Conservation (phyloP, 2,888 invertebrate species). For the Eucera pruinosa region DNA sequence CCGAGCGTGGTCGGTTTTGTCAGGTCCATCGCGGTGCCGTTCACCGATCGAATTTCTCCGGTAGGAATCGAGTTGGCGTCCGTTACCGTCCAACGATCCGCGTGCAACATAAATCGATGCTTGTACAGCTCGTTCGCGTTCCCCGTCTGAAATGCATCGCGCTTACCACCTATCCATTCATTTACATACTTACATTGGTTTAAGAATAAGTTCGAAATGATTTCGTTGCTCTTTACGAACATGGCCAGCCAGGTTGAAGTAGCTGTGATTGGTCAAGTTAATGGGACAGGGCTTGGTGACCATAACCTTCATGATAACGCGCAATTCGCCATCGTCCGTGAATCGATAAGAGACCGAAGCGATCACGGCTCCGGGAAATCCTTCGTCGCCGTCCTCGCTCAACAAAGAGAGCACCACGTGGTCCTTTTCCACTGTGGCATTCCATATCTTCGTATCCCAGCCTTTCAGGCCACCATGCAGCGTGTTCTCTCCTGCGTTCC, state of each 20-base stretch:
- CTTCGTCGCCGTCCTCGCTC: constrained; percentile 93
- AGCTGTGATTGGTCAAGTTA: constrained; percentile 95
- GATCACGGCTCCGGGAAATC: constrained; percentile 94
- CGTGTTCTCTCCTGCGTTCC: constrained; percentile 89
- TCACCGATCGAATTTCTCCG: constrained; percentile 90
- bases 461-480: constrained; percentile 94
- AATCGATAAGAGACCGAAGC: constrained; percentile 90
- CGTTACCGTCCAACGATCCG: constrained; percentile 90
- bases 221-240: constrained; percentile 84
- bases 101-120: constrained; percentile 90
- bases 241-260: constrained; percentile 97
- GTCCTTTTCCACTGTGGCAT: constrained; percentile 73
- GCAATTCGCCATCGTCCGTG: constrained; percentile 90
- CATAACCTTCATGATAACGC: constrained; percentile 90
- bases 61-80: constrained; percentile 90
- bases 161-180: too few species aligned
- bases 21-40: constrained; percentile 90
- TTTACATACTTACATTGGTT: too few species aligned
- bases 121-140: constrained; percentile 88
- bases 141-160: constrained; percentile 85
- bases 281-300: constrained; percentile 92
- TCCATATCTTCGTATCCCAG: constrained; percentile 89
- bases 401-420: constrained; percentile 90
- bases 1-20: constrained; percentile 88
- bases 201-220: background rate